phyloP scores from a whole-genome alignment of 1,140 invertebrate genomes.

The Drosophila nebulosa region DNA sequence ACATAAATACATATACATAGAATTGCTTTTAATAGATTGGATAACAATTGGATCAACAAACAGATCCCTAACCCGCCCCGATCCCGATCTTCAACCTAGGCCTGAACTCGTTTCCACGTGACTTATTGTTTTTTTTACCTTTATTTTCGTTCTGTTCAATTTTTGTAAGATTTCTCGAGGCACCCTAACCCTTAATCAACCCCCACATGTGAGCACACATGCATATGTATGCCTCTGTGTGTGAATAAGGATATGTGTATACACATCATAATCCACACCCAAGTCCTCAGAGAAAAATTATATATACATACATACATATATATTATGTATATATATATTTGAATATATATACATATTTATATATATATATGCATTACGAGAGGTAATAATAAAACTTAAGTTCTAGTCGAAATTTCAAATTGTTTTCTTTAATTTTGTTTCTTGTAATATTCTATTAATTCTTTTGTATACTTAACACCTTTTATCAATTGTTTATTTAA shows the following conservation, averaged over 20 bases:
- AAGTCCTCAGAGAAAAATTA: constrained; percentile 21
- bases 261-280: constrained; percentile 22
- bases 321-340: constrained; percentile 39
- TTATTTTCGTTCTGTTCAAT: constrained; percentile 10
- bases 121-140: neutral
- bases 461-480: constrained; percentile 17
- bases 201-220: constrained; percentile 16
- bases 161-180: constrained; percentile 19
- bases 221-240: constrained; percentile 14
- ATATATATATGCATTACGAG: constrained; percentile 44
- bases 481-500: constrained; percentile 62
- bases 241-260: constrained; percentile 49
- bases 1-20: constrained; percentile 11
- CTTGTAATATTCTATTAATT: constrained; percentile 19
- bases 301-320: constrained; percentile 41
- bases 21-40: constrained; percentile 8
- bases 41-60: neutral
- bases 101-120: neutral
- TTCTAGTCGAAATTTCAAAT: constrained; percentile 81
- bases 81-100: neutral
- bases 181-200: constrained; percentile 33
- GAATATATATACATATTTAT: constrained; percentile 24
- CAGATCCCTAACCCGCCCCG: neutral
- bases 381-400: constrained; percentile 60
- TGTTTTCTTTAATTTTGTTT: constrained; percentile 44